Base-by-base conservation (phyloP, 2,113 vertebrate species). In the Campylomormyrus tamandua region DNA sequence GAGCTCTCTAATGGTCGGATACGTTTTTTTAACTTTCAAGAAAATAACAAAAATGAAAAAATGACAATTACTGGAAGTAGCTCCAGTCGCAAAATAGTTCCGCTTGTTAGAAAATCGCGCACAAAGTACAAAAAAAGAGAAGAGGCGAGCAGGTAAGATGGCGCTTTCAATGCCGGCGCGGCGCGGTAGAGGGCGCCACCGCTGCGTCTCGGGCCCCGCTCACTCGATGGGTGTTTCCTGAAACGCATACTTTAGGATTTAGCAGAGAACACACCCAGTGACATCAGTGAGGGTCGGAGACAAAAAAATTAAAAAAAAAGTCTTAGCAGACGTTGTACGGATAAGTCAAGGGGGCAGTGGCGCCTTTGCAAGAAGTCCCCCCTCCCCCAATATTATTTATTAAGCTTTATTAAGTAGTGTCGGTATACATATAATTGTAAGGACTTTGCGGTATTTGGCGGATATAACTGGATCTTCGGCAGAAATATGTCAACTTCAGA, bases 401-500 rank as follows among this genome's bases (percentile, higher is more conserved):
- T 87, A 83, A 17, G 92, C 88, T 27, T 6, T n/a, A 3, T 52
- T 74, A 89, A 86, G 6, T 83, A 15, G 3, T 45, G 17, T 3
- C 15, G 9, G 24, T 45, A 8, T 42, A 87, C 7, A 13, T 77
- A 80, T 8, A 88, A 31, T 77, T 83, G 21, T 89, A 77, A 21
- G 66, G 77, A 80, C 27, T 80, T 83, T 48, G 19, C 17, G 19
- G 24, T 6, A 48, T 48, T 45, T 90, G 70, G 93, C 88, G 90
- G 80, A 93, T 56, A 86, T 58, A 31, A 42, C 70, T 66, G 83
- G 90, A 89, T 92, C 91, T 90, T 91, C 85, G 90, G 87, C 89
- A 91, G 93, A 91, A 92, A 80, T 19, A 96, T 96, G 96, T 96
- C 96, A 93, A 91, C 94, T 92, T 96, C 95, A 90, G 96, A 96